Base-by-base conservation (phyloP, 2,113 vertebrate species). In the Cranoglanis bouderius region DNA sequence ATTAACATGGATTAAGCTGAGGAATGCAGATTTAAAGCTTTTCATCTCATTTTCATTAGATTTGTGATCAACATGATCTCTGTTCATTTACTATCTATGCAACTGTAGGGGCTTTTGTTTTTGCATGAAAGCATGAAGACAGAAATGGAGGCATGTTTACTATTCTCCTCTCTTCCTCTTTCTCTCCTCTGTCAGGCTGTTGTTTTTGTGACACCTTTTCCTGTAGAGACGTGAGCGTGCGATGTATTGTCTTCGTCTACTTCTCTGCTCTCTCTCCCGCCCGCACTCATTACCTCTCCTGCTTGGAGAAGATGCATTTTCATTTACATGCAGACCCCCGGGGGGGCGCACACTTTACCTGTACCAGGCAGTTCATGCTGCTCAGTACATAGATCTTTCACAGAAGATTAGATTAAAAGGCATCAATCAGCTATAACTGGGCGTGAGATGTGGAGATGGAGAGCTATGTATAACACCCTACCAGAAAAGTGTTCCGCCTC, bases 281-380 rank as follows among this genome's bases (percentile, higher is more conserved):
- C 55, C 35, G 70, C 86, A 89, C 93, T 95, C 92, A 93, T 96
- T 94, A 94, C 92, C 87, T 40, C 82, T 85, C 86, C 90, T 88
- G 91, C 93, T 95, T 94, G 91, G 93, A 93, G 94, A 91, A 93
- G 93, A 94, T 89, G 87, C 90, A 84, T 32, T 78, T 92, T 95
- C 92, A 95, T 95, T 94, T 95, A 92, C 94, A 95, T 95, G 81
- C 87, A 72, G n/a, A 87, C 90, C 92, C 92, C 90, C 16, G 49
- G 82, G 88, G 46, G 91, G 90, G 89, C 85, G 82, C 40, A 87
- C 61, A 89, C 87, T 92, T 81, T 82, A n/a, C 88, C 89, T 91
- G 86, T 88, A 80, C 67, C 91, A 94, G 93, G 91, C 93, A 92
- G 94, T 94, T 95, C 93, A 94, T 93, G 91, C 89, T 90, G 81